Evolutionary conservation across 2,888 invertebrate species (phyloP), one percentile per base, ranked within the genome.

Genomic region (Onchidella celtica): DNA sequence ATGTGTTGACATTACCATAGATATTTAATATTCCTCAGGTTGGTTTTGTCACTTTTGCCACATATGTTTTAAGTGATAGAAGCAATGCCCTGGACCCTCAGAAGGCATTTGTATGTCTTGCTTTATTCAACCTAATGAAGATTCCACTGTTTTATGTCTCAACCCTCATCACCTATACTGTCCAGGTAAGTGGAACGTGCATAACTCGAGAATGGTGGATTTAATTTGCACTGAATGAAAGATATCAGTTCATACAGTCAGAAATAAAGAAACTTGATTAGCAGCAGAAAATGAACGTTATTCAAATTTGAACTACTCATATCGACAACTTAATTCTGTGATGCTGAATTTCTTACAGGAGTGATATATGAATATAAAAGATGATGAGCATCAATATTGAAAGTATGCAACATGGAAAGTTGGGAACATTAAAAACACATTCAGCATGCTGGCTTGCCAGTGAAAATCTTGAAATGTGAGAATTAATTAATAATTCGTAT

Each of bases 131-230:
- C 86, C 91, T 93, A 55, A 84, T 93, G n/a, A 86, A 90, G 93
- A 97, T 98, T 93, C 98, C 99, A 91, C 95, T 99, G 93, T 97
- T 97, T 91, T 97, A 98, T 96, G 95, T 98, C 94, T 98, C 98
- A 92, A 97, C 97, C 3, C 75, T 78, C 47, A 73, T 83, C 14
- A 74, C 78, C 34, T 34, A 74, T 3, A 59, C 72, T 34, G 57
- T 74, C 17, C 83, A 83, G 79, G 83, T 83, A 27, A 40, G 47
- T 21, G n/a, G n/a, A n/a, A n/a, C n/a, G n/a, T n/a, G n/a, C n/a
- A 68, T 14, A 21, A 21, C 17, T 17, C 55, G 17, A 55, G 9
- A 14, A 55, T 14, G 9, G 9, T 55, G 17, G 11, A 55, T 55
- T 55, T 55, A 14, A 55, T 55, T 55, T 14, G 9, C 9, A 17